phyloP scores from a whole-genome alignment of 2,888 invertebrate genomes.

The Ectobius pallidus region DNA sequence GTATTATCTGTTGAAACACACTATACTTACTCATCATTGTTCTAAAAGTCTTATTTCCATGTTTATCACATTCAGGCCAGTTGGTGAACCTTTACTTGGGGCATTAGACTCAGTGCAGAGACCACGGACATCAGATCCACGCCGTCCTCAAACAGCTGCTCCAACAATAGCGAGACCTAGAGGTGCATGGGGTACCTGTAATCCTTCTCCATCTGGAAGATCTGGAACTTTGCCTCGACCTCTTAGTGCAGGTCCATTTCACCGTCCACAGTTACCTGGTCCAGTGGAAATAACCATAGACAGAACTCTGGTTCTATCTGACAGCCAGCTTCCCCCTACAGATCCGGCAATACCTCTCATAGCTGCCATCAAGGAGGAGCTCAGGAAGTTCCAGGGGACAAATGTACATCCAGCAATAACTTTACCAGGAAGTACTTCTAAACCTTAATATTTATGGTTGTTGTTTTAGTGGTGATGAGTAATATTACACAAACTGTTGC shows the following conservation, averaged over 20 bases:
- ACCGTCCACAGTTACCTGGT: slow-evolving; percentile 57
- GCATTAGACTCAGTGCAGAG: slow-evolving; percentile 33
- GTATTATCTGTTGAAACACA: no score
- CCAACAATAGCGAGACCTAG: slow-evolving; percentile 29
- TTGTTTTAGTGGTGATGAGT: no score
- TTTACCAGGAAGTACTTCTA: slow-evolving; percentile 21
- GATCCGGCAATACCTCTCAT: slow-evolving; percentile 85
- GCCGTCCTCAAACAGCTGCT: slow-evolving; percentile 40
- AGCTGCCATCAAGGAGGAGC: slow-evolving; percentile 81
- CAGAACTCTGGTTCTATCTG: slow-evolving; percentile 61
- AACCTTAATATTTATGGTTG: no score
- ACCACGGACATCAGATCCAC: slow-evolving; percentile 38
- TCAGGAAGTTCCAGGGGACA: slow-evolving; percentile 43
- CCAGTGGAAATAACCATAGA: slow-evolving; percentile 54
- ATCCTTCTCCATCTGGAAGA: slow-evolving; percentile 36
- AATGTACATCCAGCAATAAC: slow-evolving; percentile 13
- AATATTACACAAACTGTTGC: no score
- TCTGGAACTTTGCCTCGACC: slow-evolving; percentile 56
- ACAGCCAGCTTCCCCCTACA: slow-evolving; percentile 63
- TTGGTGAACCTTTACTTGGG: slow-evolving; percentile 33
- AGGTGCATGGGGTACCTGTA: slow-evolving; percentile 39
- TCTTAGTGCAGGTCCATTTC: slow-evolving; percentile 69
- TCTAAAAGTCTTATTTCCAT: no score
- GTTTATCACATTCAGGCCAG: slow-evolving; percentile 39
- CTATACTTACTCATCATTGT: no score